These are phyloP conservation scores for Meiosimyza decipiens DNA, from an alignment of 2,888 invertebrate species.

Conservation along the genomic window DNA sequence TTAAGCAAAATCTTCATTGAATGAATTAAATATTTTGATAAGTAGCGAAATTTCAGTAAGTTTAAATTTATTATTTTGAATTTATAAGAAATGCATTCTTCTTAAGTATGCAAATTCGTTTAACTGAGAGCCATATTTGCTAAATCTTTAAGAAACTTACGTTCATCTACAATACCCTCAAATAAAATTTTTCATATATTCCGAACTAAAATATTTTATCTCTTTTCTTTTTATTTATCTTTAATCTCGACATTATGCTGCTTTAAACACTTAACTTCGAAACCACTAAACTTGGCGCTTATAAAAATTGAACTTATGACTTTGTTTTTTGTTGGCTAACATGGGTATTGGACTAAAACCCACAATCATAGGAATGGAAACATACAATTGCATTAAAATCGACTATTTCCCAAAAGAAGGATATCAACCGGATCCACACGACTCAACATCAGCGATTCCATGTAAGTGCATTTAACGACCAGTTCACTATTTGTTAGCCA, in stretches of 20 bases:
- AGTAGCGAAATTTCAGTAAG: no score
- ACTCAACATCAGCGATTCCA: constrained; percentile 92
- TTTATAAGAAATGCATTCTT: no score
- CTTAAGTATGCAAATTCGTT: no score
- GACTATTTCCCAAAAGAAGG: constrained; percentile 90
- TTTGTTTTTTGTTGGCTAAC: constrained; percentile 41
- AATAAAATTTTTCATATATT: no score
- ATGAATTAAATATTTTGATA: no score
- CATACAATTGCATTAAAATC: constrained; percentile 77
- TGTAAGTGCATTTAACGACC: constrained; percentile 74
- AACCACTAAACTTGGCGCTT: constrained; percentile 2
- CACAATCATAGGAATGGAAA: constrained; percentile 54
- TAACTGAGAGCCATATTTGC: no score
- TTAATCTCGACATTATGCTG: no score
- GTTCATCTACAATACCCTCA: no score
- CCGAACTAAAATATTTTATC: no score
- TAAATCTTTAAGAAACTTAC: no score
- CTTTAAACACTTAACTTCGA: neutral
- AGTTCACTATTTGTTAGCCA: neutral
- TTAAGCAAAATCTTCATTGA: neutral
- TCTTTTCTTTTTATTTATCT: no score
- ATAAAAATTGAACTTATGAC: constrained; percentile 25
- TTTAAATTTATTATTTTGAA: no score
- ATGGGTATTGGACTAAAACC: constrained; percentile 41
- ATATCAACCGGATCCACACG: constrained; percentile 87